phyloP scores from a whole-genome alignment of 1,140 invertebrate genomes.

The Lethocerus indicus region DNA sequence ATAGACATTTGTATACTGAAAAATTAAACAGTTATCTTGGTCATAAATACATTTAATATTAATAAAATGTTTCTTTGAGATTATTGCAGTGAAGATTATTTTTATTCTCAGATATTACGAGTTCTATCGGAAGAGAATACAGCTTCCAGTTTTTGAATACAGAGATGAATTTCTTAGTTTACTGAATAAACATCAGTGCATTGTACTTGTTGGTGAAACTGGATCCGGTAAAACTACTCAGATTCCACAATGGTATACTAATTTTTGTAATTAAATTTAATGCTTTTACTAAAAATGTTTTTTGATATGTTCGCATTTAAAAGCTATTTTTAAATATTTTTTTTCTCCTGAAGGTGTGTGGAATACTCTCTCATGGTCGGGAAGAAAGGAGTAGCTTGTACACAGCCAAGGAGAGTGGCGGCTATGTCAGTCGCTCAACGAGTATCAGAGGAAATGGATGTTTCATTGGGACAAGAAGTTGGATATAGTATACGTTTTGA shows the following conservation, averaged over 20 bases:
- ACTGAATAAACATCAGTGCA: constrained; percentile 74
- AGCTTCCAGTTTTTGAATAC: constrained; percentile 95
- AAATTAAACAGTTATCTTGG: no score
- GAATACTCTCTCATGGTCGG: constrained; percentile 63
- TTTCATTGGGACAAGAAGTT: constrained; percentile 89
- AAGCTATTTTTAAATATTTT: neutral
- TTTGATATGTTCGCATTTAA: neutral
- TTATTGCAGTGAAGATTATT: neutral
- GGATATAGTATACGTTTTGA: constrained; percentile 99
- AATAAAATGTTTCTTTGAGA: no score
- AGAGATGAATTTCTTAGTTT: constrained; percentile 88
- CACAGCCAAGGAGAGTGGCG: constrained; percentile 91
- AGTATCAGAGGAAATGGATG: constrained; percentile 99
- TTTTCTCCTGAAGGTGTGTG: constrained; percentile 60
- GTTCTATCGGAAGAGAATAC: constrained; percentile 71
- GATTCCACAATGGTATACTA: constrained; percentile 63
- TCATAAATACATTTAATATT: no score
- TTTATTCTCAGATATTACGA: constrained; percentile 47
- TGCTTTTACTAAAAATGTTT: neutral
- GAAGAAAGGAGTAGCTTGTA: constrained; percentile 84
- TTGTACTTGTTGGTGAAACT: constrained; percentile 91
- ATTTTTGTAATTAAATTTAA: neutral
- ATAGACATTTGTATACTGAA: constrained; percentile 3
- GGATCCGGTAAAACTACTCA: constrained; percentile 97
- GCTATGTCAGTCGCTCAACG: constrained; percentile 98